These are phyloP conservation scores for Platycercus adscitus DNA, from an alignment of 2,113 vertebrate genomes.

Conservation along the genomic window DNA sequence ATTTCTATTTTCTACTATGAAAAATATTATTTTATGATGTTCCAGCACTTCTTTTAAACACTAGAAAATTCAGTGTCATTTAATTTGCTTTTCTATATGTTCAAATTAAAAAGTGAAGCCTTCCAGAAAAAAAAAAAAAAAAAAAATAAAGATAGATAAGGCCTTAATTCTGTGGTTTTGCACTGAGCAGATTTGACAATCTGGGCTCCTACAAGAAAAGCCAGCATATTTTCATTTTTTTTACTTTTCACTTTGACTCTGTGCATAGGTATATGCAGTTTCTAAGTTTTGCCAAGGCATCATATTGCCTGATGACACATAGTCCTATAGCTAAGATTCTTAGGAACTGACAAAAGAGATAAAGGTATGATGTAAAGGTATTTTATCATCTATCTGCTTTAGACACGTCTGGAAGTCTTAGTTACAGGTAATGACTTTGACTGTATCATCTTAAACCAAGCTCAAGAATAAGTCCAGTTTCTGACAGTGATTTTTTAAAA, in stretches of 20 bases:
- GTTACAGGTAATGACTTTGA: not conserved
- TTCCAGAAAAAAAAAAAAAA: not conserved
- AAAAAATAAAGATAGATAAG: not conserved
- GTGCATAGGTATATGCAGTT: accelerated
- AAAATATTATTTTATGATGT: not conserved
- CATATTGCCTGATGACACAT: not conserved
- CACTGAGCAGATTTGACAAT: not conserved
- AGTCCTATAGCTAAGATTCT: not conserved
- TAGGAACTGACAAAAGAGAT: not conserved
- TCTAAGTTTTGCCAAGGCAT: not conserved
- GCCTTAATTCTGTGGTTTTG: not conserved
- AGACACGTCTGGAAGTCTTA: not conserved
- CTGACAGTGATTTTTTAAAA: not conserved
- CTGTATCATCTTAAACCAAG: not conserved
- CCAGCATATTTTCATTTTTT: not conserved
- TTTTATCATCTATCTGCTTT: not conserved
- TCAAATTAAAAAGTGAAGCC: not conserved
- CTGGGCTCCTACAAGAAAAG: not conserved
- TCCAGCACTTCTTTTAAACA: not conserved
- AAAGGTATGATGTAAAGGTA: not conserved
- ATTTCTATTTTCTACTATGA: not conserved
- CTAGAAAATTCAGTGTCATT: not conserved
- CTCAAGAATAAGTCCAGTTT: not conserved
- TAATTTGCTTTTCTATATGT: not conserved
- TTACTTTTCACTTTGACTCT: not conserved